Base-by-base conservation (phyloP, 2,113 vertebrate genomes). In the Neotoma lepida region DNA sequence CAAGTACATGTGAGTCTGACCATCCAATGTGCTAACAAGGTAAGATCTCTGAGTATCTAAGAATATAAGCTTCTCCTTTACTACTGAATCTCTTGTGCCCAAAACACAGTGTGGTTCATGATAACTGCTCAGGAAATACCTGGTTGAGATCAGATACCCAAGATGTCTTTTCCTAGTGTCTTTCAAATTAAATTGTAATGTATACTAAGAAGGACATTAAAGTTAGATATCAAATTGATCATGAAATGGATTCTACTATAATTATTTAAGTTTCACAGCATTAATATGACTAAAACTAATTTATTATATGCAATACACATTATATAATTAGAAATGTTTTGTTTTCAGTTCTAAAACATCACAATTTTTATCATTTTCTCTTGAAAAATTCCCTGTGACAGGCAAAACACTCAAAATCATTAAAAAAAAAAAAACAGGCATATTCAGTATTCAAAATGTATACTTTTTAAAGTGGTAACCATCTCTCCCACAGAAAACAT, bases 21-120 rank as follows among this genome's bases (percentile, higher is more conserved):
- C 94, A 95, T 94, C 84, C 84, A 54, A 39, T 90, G 41, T 85
- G 93, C 74, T 86, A 93, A 95, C 63, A 93, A 78, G 58, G 87
- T 91, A 90, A 87, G 68, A 91, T 94, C 95, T 85, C 96, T 94
- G 64, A 96, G 94, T 76, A 46, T 96, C 76, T 91, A 96, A 97
- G 95, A 95, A 96, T 95, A 95, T 61, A 88, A 95, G 87, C 89
- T 97, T 49, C 77, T 96, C 78, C 70, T 91, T 93, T 93, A 89
- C 56, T 51, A 70, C 22, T 49, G 58, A 89, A 80, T 56, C 94
- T 92, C 78, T 56, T 78, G 78, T 88, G 84, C 56, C 93, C 96
- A 84, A 51, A 94, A 96, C 49, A 91, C 46, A 78, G 56, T 49
- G 26, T 56, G 30, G 71, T 56, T 94, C 51, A 71, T 66, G 74